Percentiles rank a stretch among this genome's conserved stretches.
phyloP scores from a whole-genome alignment of 2,797 vertebrate species.

The Sylvia borin region DNA sequence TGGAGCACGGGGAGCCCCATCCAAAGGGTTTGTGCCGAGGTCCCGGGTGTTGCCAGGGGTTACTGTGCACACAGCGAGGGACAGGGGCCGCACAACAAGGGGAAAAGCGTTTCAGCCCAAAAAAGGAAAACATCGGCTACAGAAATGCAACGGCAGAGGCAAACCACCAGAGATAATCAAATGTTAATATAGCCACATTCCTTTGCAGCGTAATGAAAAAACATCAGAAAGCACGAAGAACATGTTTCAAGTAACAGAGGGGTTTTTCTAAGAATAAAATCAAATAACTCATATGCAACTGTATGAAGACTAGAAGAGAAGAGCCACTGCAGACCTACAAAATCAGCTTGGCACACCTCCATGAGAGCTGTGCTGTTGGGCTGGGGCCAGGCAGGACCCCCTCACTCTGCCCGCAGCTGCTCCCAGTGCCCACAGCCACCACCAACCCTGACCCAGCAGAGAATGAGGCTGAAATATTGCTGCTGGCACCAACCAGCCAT shows the following conservation, averaged over 20 bases:
- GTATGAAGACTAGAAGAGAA: not conserved
- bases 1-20: not conserved
- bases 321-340: not conserved
- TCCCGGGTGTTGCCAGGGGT: constrained; percentile 70
- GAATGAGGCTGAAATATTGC: not conserved
- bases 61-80: constrained; percentile 33
- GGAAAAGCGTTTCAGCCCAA: constrained; percentile 56
- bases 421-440: not conserved
- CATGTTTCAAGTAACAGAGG: not conserved
- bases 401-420: rapidly evolving
- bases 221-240: not conserved
- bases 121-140: not conserved
- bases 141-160: constrained; percentile 6
- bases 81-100: not conserved
- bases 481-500: not conserved
- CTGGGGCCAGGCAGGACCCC: not conserved
- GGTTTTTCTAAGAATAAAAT: not conserved
- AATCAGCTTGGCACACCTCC: not conserved
- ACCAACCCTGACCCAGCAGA: not conserved
- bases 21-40: constrained; percentile 1
- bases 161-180: constrained; percentile 37
- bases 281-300: not conserved
- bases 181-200: not conserved
- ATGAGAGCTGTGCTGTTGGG: not conserved
- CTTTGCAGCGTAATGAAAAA: constrained; percentile 10